Conservation (phyloP, 2,888 invertebrate genomes). For the Ormyrus labotus region DNA sequence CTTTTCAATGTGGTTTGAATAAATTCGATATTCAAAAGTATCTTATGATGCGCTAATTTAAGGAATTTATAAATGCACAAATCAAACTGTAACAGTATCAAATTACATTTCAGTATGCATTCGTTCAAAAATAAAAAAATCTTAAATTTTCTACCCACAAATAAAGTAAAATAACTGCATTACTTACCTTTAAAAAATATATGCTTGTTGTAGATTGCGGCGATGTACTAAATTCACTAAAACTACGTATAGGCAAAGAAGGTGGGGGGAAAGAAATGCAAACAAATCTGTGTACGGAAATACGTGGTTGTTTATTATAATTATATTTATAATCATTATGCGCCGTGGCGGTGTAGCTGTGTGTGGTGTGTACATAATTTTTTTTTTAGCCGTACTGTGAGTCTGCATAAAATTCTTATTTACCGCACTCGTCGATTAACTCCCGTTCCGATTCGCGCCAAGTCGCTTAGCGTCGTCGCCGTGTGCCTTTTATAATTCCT, state of each 20-base stretch:
- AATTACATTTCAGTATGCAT: too few species aligned
- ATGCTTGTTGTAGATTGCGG: too few species aligned
- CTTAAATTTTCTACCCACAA: not conserved
- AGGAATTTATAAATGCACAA: too few species aligned
- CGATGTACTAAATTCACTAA: not conserved
- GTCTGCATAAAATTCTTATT: constrained; percentile 36
- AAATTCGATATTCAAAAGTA: too few species aligned
- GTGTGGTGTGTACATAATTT: constrained; percentile 60
- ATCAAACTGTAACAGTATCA: too few species aligned
- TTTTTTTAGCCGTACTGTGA: constrained; percentile 48
- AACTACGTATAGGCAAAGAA: not conserved
- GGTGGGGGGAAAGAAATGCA: constrained; percentile 22
- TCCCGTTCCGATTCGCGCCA: constrained; percentile 25
- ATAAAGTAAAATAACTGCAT: not conserved
- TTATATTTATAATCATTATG: constrained; percentile 74
- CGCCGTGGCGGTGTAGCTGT: constrained; percentile 67
- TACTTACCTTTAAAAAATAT: not conserved
- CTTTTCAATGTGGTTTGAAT: too few species aligned
- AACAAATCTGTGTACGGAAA: constrained; percentile 70
- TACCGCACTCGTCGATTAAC: constrained; percentile 22
- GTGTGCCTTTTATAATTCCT: constrained; percentile 2
- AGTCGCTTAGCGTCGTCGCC: constrained; percentile 26
- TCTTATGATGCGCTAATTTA: too few species aligned
- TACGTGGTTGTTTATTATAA: constrained; percentile 76
- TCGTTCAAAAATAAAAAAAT: not conserved